phyloP scores from a whole-genome alignment of 2,797 vertebrate species.

The Enteromius radiatus region DNA sequence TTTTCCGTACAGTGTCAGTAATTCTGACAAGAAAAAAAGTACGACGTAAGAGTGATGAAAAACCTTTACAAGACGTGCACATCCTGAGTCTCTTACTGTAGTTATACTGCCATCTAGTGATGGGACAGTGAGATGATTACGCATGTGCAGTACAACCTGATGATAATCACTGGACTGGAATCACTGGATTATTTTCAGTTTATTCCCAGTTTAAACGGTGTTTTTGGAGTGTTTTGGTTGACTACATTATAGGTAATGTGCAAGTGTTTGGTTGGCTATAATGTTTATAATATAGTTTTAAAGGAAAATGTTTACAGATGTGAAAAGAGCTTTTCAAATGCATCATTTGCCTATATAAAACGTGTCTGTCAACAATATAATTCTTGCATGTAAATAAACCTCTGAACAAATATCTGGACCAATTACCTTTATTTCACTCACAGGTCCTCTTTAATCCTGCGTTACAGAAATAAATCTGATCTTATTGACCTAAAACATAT shows the following conservation, averaged over 20 bases:
- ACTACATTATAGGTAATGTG: neutral
- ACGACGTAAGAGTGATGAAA: neutral
- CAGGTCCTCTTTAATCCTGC: neutral
- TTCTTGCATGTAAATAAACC: neutral
- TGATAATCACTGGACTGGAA: neutral
- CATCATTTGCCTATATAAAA: neutral
- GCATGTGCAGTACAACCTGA: neutral
- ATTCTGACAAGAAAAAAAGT: no score
- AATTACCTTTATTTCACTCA: neutral
- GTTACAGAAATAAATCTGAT: neutral
- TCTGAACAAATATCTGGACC: neutral
- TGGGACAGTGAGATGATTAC: neutral
- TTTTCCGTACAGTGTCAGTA: neutral
- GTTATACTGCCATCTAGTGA: constrained; percentile 38
- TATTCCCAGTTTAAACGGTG: no score
- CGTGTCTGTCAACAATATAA: neutral
- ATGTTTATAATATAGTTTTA: neutral
- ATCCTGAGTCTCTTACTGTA: neutral
- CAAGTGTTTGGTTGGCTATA: neutral
- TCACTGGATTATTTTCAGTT: no score
- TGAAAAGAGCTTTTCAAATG: neutral
- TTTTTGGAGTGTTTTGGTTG: neutral
- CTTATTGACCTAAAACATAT: neutral
- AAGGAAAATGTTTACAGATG: neutral
- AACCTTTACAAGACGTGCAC: neutral